Evolutionary conservation across 2,888 invertebrate genomes (phyloP).

Genomic region (Temnothorax ravouxi): DNA sequence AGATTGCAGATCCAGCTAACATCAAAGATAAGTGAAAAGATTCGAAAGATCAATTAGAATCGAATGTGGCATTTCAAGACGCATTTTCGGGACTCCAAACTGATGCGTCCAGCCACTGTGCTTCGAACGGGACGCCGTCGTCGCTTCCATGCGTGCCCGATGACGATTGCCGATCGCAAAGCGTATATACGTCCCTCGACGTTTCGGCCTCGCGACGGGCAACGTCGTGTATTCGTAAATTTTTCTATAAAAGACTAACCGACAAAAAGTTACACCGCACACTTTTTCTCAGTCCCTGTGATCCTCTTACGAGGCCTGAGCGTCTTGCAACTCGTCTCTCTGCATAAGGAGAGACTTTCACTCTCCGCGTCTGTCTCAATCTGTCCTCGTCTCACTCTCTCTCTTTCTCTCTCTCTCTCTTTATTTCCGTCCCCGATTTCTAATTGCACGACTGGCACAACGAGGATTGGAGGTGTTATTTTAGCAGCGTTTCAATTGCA

Average conservation of each 20-base stretch:
- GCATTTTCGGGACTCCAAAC: slow-evolving; percentile 34
- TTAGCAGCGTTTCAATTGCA: slow-evolving; percentile 17
- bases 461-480: slow-evolving; percentile 17
- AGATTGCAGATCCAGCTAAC: slow-evolving; percentile 30
- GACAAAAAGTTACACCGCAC: neutral
- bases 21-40: slow-evolving; percentile 19
- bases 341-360: slow-evolving; percentile 67
- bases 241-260: neutral
- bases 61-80: neutral
- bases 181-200: neutral
- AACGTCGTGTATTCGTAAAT: neutral
- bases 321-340: slow-evolving; percentile 17
- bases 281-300: neutral
- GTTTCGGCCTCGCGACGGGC: slow-evolving; percentile 2
- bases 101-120: slow-evolving; percentile 17
- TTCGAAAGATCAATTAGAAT: slow-evolving; percentile 19
- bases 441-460: slow-evolving; percentile 25
- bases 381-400: slow-evolving; percentile 34
- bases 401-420: slow-evolving; percentile 11
- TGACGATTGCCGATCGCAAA: slow-evolving; percentile 10
- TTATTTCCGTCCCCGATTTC: slow-evolving; percentile 27
- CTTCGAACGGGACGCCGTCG: slow-evolving; percentile 33
- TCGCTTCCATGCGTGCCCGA: neutral
- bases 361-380: slow-evolving; percentile 60
- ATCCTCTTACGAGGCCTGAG: neutral